phyloP scores from a whole-genome alignment of 2,113 vertebrate genomes.

The Takifugu flavidus region DNA sequence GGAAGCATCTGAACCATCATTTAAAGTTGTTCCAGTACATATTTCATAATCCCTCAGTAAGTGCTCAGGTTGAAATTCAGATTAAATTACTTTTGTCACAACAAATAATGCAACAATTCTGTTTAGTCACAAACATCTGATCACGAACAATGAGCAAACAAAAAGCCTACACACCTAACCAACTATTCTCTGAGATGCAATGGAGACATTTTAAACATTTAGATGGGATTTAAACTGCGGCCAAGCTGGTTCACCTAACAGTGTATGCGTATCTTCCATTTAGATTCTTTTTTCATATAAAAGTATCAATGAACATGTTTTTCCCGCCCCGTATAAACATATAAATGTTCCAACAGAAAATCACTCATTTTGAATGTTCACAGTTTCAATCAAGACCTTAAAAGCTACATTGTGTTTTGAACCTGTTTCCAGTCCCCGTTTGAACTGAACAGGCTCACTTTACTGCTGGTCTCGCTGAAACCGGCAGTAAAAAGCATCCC shows the following conservation, averaged over 20 bases:
- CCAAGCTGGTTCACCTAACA: slow-evolving; percentile 57
- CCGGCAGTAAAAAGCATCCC: slow-evolving; percentile 74
- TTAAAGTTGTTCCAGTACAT: neutral
- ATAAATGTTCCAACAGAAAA: slow-evolving; percentile 72
- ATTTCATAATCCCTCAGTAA: neutral
- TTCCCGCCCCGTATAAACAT: slow-evolving; percentile 52
- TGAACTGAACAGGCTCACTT: slow-evolving; percentile 18
- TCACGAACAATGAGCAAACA: slow-evolving; percentile 36
- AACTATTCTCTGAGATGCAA: slow-evolving; percentile 37
- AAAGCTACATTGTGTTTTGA: slow-evolving; percentile 20
- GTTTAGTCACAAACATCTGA: slow-evolving; percentile 49
- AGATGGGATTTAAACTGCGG: slow-evolving; percentile 16
- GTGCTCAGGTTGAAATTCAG: slow-evolving; percentile 12
- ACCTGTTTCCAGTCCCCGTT: slow-evolving; percentile 26
- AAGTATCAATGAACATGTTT: slow-evolving; percentile 80
- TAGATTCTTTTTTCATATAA: slow-evolving; percentile 81
- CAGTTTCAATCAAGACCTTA: slow-evolving; percentile 81
- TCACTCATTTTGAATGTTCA: slow-evolving; percentile 60
- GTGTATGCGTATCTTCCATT: slow-evolving; percentile 77
- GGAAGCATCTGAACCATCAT: neutral
- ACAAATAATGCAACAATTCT: slow-evolving; percentile 42
- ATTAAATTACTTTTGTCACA: slow-evolving; percentile 38
- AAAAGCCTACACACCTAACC: slow-evolving; percentile 19
- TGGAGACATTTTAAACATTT: slow-evolving; percentile 26
- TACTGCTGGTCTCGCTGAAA: slow-evolving; percentile 73